Percentiles rank a stretch among this genome's conserved stretches.
Conservation (phyloP, 2,888 invertebrate genomes). For the Callyntrura guangdongensis region DNA sequence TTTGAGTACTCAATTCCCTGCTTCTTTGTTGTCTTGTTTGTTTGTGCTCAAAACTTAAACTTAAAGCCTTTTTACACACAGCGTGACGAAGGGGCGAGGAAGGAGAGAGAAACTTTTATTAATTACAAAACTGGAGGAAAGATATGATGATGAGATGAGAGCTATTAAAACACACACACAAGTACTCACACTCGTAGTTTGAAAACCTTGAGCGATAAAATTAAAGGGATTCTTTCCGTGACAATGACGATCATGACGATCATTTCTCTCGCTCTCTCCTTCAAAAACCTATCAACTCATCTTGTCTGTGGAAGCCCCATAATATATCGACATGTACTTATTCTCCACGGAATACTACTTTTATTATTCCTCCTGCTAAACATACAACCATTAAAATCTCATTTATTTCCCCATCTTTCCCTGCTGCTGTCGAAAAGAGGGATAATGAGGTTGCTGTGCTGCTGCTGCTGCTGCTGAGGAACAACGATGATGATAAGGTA, state of each 20-base stretch:
- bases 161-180: too few species aligned
- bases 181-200: too few species aligned
- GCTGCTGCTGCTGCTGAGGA: not conserved
- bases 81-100: too few species aligned
- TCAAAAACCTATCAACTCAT: conserved; percentile 9
- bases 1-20: too few species aligned
- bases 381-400: conserved; percentile 47
- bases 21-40: too few species aligned
- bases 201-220: conserved; percentile 29
- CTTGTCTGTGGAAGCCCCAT: too few species aligned
- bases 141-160: not conserved
- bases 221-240: conserved; percentile 18
- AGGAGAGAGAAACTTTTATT: conserved; percentile 31
- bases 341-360: too few species aligned
- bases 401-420: conserved; percentile 5
- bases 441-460: not conserved
- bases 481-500: not conserved
- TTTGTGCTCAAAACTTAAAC: too few species aligned
- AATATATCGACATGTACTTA: too few species aligned
- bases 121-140: conserved; percentile 60
- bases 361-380: not conserved
- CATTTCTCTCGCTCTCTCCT: not conserved
- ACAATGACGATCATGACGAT: too few species aligned
- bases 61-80: too few species aligned
- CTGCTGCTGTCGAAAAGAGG: not conserved